Percentiles rank a stretch among this genome's conserved stretches.
Evolutionary conservation across 2,113 vertebrate species (phyloP).

Genomic region (Calyptommatus sinebrachiatus): DNA sequence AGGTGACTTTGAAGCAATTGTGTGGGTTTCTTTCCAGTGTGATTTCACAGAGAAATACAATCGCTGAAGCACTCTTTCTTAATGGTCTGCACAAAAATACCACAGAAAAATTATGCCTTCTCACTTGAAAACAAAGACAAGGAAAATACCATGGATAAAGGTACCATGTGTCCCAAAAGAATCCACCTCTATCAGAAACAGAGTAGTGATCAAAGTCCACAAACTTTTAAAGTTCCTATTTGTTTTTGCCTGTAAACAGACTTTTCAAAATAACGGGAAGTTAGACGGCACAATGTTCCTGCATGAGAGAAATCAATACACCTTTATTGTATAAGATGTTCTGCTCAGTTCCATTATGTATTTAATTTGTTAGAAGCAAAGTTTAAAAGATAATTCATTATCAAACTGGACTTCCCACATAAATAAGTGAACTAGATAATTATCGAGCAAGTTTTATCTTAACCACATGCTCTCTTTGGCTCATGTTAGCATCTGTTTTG

Average conservation of each 20-base stretch:
- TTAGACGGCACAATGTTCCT: slow-evolving; percentile 6
- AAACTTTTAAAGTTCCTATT: not conserved
- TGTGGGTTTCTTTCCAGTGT: no score
- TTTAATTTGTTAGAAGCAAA: slow-evolving; percentile 33
- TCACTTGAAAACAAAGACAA: no score
- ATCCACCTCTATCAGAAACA: no score
- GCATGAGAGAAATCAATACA: slow-evolving; percentile 11
- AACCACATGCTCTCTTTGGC: slow-evolving; percentile 27
- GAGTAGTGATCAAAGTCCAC: no score
- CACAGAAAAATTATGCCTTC: no score
- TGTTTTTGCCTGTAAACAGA: slow-evolving; percentile 3
- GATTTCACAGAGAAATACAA: no score
- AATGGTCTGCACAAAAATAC: no score
- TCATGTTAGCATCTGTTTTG: slow-evolving; percentile 39
- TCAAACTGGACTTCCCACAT: slow-evolving; percentile 10
- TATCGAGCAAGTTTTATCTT: slow-evolving; percentile 28
- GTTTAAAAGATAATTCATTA: slow-evolving; percentile 22
- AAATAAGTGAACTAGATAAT: slow-evolving; percentile 25
- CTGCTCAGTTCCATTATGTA: not conserved
- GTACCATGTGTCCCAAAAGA: no score
- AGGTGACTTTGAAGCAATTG: no score
- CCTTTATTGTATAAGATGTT: not conserved
- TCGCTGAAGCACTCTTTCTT: no score
- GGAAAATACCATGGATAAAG: no score
- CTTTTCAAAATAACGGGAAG: not conserved